Conservation (phyloP, 1,140 invertebrate species). For the Heliothis virescens region DNA sequence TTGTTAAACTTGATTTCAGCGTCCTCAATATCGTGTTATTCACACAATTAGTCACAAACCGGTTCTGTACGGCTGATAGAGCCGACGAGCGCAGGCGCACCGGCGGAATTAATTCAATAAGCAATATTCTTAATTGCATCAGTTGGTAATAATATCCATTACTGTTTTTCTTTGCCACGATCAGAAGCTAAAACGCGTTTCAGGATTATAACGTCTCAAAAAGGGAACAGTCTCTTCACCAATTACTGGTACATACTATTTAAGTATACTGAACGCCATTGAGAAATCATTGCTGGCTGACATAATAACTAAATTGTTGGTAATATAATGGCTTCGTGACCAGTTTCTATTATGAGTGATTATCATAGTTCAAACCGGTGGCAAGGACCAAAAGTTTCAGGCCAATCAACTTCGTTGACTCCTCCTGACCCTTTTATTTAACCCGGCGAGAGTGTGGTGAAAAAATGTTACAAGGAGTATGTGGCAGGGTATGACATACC, state of each 20-base stretch:
- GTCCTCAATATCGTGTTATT: conserved; percentile 47
- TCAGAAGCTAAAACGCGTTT: neutral
- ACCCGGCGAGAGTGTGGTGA: too few relatives aligned
- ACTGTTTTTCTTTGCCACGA: neutral
- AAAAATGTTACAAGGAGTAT: too few relatives aligned
- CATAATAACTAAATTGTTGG: conserved; percentile 22
- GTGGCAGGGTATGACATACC: too few relatives aligned
- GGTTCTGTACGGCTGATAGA: conserved; percentile 11
- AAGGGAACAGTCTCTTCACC: neutral
- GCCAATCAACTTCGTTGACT: conserved; percentile 70
- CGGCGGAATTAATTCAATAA: conserved; percentile 32
- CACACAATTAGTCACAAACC: conserved; percentile 49
- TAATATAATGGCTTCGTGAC: conserved; percentile 2
- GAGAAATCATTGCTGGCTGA: conserved; percentile 18
- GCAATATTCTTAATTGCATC: conserved; percentile 16
- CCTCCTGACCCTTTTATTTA: conserved; percentile 65
- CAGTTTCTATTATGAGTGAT: conserved; percentile 50
- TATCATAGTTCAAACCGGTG: conserved; percentile 62
- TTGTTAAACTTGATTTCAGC: conserved; percentile 47
- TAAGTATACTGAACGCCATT: neutral
- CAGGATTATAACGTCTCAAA: neutral
- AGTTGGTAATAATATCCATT: conserved; percentile 7
- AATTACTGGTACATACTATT: neutral
- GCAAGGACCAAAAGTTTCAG: conserved; percentile 63
- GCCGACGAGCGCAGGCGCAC: conserved; percentile 1